Base-by-base conservation (phyloP, 2,113 vertebrate species). In the Vombatus ursinus region DNA sequence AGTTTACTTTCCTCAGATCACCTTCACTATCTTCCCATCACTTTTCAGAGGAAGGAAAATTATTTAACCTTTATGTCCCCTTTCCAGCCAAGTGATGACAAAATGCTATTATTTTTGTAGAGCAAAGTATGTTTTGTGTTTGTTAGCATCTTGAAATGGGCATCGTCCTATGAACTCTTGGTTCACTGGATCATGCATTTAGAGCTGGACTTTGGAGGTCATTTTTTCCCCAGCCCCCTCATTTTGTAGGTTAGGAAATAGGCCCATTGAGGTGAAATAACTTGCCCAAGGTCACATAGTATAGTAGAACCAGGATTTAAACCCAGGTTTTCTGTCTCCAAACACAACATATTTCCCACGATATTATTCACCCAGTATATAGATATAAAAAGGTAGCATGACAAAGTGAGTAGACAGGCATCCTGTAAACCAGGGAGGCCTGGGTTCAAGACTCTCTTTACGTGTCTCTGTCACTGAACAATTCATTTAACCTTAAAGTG, bases 1-100 rank as follows among this genome's bases (percentile, higher is more conserved):
- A 24, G 84, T 93, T 28, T 61, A 1, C 12, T 89, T 6, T 2
- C 16, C 47, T 52, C 14, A 16, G 50, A 77, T 77, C 26, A 96
- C 92, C 93, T 96, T 90, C 52, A 9, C 26, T 92, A 14, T 68
- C 61, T 68, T 61, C 57, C 28, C 10, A 11, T 52, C 84, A 91
- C 47, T 52, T 96, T 92, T 50, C 90, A 93, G 57, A 22, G 26
- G 52, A 68, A 91, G 91, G 93, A 89, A 89, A 92, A 93, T 90
- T 93, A 54, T 50, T 37, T 91, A 94, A 52, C 89, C 68, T 93
- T 91, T 89, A 52, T n/a, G 2, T 93, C 52, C 44, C 92, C 90
- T 93, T 90, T 89, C 19, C 54, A 90, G 54, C 1, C 31, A 68
- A 68, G 61, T 68, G 11, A 37, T 61, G 28, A 31, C 3, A 61